Percentiles rank a stretch among this genome's conserved stretches.
Conservation (phyloP, 2,888 invertebrate species). For the Hydraecia micacea region DNA sequence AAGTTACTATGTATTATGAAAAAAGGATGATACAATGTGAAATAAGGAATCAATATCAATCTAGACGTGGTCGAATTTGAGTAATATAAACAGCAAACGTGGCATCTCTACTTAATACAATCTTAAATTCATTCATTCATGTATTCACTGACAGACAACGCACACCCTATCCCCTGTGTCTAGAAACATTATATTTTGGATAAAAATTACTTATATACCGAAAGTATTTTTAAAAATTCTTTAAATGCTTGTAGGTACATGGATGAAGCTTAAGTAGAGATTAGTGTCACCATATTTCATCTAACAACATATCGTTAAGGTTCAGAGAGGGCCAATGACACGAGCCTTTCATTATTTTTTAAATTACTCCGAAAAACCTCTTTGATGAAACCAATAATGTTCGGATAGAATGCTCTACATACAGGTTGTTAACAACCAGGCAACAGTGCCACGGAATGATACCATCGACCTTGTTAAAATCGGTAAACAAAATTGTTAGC, state of each 20-base stretch:
- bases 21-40: background rate
- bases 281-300: background rate
- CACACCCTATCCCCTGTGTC: no score
- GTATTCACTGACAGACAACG: background rate
- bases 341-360: background rate
- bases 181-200: background rate
- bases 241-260: background rate
- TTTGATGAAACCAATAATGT: background rate
- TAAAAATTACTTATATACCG: background rate
- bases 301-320: background rate
- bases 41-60: background rate
- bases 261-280: background rate
- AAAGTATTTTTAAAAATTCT: background rate
- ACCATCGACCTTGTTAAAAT: conserved; percentile 17
- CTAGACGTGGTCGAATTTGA: background rate
- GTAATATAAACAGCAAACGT: background rate
- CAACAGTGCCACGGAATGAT: conserved; percentile 1
- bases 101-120: background rate
- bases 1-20: background rate
- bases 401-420: background rate
- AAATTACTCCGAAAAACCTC: conserved; percentile 13
- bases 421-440: background rate
- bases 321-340: background rate
- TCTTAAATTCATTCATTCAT: background rate
- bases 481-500: conserved; percentile 2